Evolutionary conservation across 1,140 invertebrate species (phyloP), one percentile per base, ranked within the genome.

Genomic region (Battus philenor): DNA sequence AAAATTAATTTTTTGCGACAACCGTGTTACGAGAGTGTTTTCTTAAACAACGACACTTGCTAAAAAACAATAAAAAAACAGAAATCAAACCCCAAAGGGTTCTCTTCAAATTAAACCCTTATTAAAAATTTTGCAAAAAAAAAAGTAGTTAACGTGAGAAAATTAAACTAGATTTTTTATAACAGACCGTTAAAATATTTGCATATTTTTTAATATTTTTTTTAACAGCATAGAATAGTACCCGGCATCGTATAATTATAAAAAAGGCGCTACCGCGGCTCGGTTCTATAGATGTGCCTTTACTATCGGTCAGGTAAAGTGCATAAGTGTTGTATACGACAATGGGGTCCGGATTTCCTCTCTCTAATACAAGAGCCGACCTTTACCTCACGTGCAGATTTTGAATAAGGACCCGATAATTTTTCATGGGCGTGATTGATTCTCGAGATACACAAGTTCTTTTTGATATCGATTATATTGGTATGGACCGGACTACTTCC

Each of bases 21-120:
- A 45, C 76, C 80, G 65, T 84, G 69, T 79, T 74, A 84, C 72
- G 69, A 84, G 74, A 74, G 62, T 80, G 75, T 84, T 80, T 82
- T 81, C 63, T 41, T 59, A 82, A 82, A 84, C 78, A 84, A 79
- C 69, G 39, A 59, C 45, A 33, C 12, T 29, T 32, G 4, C 44
- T 44, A 58, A 67, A 61, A 65, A 65, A 63, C 12, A 22, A 46
- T 44, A 44, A 62, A 76, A 68, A 70, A 63, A 29, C 45, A 59
- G 48, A 68, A 70, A 81, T 81, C 75, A 85, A 85, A 85, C 81
- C 78, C 81, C 81, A 82, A 76, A 85, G 78, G 63, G 75, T 65
- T 75, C 77, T 82, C 77, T 82, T 76, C 81, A 85, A 85, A 82
- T 81, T 85, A 81, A 85, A 85, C 64, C 75, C 75, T 82, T 78